These are phyloP conservation scores for Trypoxylon attenuatum DNA, from an alignment of 2,888 invertebrate genomes.

Conservation along the genomic window DNA sequence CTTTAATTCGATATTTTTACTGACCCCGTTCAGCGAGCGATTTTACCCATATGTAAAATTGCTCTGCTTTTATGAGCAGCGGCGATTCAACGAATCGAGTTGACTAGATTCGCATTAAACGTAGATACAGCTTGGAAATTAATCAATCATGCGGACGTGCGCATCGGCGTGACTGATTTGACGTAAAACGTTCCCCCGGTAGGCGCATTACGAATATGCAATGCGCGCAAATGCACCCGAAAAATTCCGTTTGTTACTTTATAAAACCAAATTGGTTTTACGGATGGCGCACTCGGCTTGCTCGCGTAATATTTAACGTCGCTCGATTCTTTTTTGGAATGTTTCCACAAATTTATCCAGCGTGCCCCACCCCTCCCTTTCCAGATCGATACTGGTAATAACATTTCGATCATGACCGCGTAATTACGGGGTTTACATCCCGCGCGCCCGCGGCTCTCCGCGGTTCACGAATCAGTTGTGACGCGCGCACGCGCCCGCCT, in stretches of 20 bases:
- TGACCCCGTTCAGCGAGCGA: not conserved
- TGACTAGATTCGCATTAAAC: slow-evolving; percentile 47
- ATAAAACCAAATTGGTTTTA: not conserved
- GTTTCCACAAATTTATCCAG: not conserved
- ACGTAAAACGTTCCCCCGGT: slow-evolving; percentile 7
- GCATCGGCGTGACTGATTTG: slow-evolving; percentile 34
- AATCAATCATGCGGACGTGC: slow-evolving; percentile 30
- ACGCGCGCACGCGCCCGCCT: slow-evolving; percentile 1
- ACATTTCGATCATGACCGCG: not conserved
- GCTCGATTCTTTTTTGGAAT: not conserved
- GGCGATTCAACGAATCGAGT: slow-evolving; percentile 47
- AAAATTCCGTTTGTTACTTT: not conserved
- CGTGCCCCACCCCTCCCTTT: too few relatives aligned
- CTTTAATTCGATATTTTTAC: not conserved
- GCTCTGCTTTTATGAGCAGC: slow-evolving; percentile 26
- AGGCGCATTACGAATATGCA: slow-evolving; percentile 1
- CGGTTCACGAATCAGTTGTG: slow-evolving; percentile 8
- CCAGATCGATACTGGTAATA: too few relatives aligned
- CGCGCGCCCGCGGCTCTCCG: not conserved
- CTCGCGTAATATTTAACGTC: not conserved
- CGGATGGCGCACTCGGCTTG: not conserved
- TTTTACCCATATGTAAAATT: slow-evolving; percentile 16
- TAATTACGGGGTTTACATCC: not conserved
- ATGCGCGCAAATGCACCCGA: not conserved
- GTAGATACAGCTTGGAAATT: slow-evolving; percentile 19